A percentile compares a stretch with the other conserved stretches of the same genome.
Evolutionary conservation across 1,140 invertebrate species (phyloP).

Genomic region (Ridgeia piscesae): DNA sequence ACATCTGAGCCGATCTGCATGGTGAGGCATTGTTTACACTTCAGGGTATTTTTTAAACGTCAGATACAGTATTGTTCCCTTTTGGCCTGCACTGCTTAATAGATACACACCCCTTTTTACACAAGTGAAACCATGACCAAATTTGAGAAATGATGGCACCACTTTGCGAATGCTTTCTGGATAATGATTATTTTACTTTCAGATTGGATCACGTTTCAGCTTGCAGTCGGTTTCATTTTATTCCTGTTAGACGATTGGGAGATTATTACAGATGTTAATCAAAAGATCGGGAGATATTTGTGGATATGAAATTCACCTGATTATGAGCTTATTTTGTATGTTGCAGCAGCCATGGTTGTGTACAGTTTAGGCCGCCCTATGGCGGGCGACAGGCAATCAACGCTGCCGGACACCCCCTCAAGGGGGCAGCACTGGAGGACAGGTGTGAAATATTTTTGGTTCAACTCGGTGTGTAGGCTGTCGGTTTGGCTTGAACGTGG

Average conservation of each 20-base stretch:
- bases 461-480: neutral
- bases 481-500: neutral
- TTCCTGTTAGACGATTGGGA: too few relatives aligned
- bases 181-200: too few relatives aligned
- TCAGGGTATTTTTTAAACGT: too few relatives aligned
- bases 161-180: too few relatives aligned
- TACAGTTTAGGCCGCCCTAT: neutral
- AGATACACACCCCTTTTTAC: too few relatives aligned
- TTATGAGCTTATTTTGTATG: neutral
- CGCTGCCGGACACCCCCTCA: neutral
- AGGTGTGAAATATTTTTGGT: neutral
- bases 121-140: too few relatives aligned
- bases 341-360: neutral
- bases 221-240: too few relatives aligned
- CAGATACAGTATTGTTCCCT: too few relatives aligned
- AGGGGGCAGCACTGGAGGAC: neutral
- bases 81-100: too few relatives aligned
- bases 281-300: neutral
- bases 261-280: too few relatives aligned
- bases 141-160: too few relatives aligned
- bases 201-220: too few relatives aligned
- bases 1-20: neutral
- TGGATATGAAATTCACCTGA: neutral
- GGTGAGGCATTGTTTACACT: neutral
- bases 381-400: neutral